Evolutionary conservation across 2,113 vertebrate genomes (phyloP).

Genomic region (Lucifuga dentata): DNA sequence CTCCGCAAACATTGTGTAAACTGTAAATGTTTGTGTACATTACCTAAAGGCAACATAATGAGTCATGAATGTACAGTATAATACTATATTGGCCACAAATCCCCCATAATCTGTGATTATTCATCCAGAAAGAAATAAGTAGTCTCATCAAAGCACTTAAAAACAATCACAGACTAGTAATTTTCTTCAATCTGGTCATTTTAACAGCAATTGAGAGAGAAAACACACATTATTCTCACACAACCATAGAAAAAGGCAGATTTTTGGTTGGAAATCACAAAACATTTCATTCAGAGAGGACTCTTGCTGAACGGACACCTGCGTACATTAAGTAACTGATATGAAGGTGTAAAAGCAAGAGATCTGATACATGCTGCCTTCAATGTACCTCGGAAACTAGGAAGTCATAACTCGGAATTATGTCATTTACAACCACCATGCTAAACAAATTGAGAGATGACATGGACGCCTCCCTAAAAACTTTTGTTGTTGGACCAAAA

Average conservation of each 20-base stretch:
- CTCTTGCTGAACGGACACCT: conserved; percentile 34
- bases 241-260: background rate
- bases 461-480: no score
- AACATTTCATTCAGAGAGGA: conserved; percentile 1
- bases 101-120: conserved; percentile 44
- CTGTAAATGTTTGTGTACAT: conserved; percentile 72
- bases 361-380: conserved; percentile 2
- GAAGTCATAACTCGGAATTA: no score
- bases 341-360: conserved; percentile 2
- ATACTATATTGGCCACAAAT: conserved; percentile 50
- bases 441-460: no score
- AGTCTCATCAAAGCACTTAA: background rate
- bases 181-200: conserved; percentile 6
- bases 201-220: conserved; percentile 7
- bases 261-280: no score
- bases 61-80: conserved; percentile 72
- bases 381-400: no score
- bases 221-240: conserved; percentile 1
- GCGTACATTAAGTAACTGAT: conserved; percentile 5
- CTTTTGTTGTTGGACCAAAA: no score
- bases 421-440: no score
- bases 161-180: conserved; percentile 41
- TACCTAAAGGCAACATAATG: conserved; percentile 62
- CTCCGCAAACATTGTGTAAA: conserved; percentile 48
- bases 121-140: conserved; percentile 13